Percentiles rank a stretch among this genome's conserved stretches.
Conservation (phyloP, 2,888 invertebrate species). For the Tanaodytes sp. region DNA sequence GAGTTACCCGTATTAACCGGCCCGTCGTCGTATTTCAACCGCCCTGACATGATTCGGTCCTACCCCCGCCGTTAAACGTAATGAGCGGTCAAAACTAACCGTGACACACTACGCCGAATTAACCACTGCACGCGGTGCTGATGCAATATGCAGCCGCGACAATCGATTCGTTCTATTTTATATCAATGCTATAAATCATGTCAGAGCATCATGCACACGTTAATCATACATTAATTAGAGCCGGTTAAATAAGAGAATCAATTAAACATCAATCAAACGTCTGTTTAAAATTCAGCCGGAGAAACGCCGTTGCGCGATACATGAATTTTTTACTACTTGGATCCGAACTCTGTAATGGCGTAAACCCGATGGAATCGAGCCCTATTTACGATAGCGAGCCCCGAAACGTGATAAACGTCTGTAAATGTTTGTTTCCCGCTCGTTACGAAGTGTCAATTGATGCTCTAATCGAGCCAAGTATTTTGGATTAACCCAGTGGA, state of each 20-base stretch:
- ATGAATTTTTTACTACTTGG: too few relatives aligned
- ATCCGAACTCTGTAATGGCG: too few relatives aligned
- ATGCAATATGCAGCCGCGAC: conserved; percentile 9
- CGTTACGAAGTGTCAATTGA: too few relatives aligned
- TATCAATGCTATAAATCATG: conserved; percentile 29
- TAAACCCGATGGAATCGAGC: too few relatives aligned
- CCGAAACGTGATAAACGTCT: too few relatives aligned
- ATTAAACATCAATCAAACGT: conserved; percentile 8
- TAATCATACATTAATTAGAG: conserved; percentile 17
- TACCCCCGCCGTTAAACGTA: conserved; percentile 5
- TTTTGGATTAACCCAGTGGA: too few relatives aligned
- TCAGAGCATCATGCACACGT: conserved; percentile 17
- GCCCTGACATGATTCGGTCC: background rate
- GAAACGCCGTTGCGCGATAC: too few relatives aligned
- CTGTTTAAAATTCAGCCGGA: conserved; percentile 1
- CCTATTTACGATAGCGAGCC: too few relatives aligned
- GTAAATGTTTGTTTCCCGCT: too few relatives aligned
- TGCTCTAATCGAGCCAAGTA: too few relatives aligned
- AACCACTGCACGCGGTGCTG: conserved; percentile 6
- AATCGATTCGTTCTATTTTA: conserved; percentile 35
- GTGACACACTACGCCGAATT: conserved; percentile 27
- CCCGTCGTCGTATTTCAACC: conserved; percentile 8
- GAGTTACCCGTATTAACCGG: background rate
- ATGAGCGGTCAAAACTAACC: conserved; percentile 26
- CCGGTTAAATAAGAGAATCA: background rate